Conservation (phyloP, 2,797 vertebrate species). For the Enteromius afrohamiltoni region DNA sequence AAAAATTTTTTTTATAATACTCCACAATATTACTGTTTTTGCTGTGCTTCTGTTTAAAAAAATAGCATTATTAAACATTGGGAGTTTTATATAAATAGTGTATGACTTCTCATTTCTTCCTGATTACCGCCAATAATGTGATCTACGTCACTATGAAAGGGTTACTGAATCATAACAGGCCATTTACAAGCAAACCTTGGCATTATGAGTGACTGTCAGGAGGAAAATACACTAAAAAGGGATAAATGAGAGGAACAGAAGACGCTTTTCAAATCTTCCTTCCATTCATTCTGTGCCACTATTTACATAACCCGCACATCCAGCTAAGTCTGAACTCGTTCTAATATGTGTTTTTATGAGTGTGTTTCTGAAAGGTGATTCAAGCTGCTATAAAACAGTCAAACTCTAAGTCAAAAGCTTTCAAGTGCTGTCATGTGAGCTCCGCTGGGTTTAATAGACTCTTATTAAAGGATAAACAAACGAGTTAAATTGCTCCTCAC, state of each 20-base stretch:
- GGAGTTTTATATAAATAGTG: not conserved
- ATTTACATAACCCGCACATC: not conserved
- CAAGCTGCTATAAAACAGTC: not conserved
- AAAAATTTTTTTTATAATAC: not conserved
- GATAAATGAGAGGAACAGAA: not conserved
- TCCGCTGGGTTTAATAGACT: not conserved
- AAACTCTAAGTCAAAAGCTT: not conserved
- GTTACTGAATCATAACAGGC: not conserved
- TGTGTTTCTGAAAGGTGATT: not conserved
- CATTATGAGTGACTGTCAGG: not conserved
- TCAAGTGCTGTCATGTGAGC: not conserved
- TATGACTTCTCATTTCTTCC: not conserved
- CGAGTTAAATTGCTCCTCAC: constrained; percentile 55
- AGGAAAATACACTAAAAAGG: no score
- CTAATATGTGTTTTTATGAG: not conserved
- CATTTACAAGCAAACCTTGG: not conserved
- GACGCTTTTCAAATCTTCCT: not conserved
- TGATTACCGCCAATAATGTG: no score
- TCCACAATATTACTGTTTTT: not conserved
- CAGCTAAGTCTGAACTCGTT: constrained; percentile 25
- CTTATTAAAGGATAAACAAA: constrained; percentile 14
- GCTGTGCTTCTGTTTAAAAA: not conserved
- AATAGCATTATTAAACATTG: not conserved
- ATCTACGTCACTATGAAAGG: not conserved
- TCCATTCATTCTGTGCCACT: not conserved